These are phyloP conservation scores for Lanistes nyassanus DNA, from an alignment of 1,140 invertebrate species.

Conservation along the genomic window DNA sequence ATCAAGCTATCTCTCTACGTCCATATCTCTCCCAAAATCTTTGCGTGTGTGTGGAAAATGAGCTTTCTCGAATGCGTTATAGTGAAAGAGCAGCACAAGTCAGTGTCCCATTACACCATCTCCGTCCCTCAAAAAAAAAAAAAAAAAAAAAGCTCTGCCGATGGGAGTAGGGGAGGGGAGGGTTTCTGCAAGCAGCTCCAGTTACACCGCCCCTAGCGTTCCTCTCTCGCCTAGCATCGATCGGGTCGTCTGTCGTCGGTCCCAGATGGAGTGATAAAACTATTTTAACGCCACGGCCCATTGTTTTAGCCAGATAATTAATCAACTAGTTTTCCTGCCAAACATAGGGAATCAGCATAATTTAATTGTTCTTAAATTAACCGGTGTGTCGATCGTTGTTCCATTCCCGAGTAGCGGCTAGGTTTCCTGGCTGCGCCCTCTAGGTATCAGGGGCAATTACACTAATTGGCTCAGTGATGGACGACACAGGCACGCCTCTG, in stretches of 20 bases:
- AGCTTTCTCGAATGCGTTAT: too few species aligned
- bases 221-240: not conserved
- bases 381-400: slow-evolving; percentile 5
- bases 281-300: slow-evolving; percentile 15
- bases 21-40: not conserved
- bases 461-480: slow-evolving; percentile 17
- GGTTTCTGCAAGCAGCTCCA: not conserved
- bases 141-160: too few species aligned
- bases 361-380: slow-evolving; percentile 26
- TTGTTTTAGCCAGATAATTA: slow-evolving; percentile 26
- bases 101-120: too few species aligned
- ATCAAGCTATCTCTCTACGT: not conserved
- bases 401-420: not conserved
- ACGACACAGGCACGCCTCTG: not conserved
- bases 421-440: slow-evolving; percentile 1
- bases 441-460: slow-evolving; percentile 19
- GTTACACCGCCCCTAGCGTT: not conserved
- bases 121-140: too few species aligned
- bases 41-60: too few species aligned
- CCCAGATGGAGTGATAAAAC: slow-evolving; percentile 3
- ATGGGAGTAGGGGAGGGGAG: too few species aligned
- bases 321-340: slow-evolving; percentile 21
- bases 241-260: not conserved
- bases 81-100: too few species aligned
- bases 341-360: slow-evolving; percentile 16